These are phyloP conservation scores for Stylophora pistillata DNA, from an alignment of 64 coral and sea anemone genomes.

Conservation along the genomic window DNA sequence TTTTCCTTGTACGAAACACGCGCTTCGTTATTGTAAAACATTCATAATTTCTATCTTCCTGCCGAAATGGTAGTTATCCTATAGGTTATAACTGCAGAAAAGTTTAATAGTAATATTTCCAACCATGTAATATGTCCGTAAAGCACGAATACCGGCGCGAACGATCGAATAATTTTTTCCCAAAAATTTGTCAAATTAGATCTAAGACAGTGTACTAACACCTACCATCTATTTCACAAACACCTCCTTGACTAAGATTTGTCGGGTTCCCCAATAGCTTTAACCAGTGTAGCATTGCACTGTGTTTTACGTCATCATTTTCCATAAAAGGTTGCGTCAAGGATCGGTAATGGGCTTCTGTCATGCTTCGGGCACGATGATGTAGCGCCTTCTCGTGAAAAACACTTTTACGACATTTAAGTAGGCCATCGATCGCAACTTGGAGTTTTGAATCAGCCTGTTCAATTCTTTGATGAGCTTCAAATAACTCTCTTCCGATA, in stretches of 20 bases:
- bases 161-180: too few species aligned
- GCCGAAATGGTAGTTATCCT: too few species aligned
- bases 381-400: constrained; percentile 61
- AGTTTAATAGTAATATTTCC: too few species aligned
- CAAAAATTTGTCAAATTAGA: too few species aligned
- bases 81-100: too few species aligned
- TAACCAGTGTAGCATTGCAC: constrained; percentile 23
- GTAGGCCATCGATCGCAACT: constrained; percentile 48
- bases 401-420: constrained; percentile 64
- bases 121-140: too few species aligned
- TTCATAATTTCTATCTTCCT: too few species aligned
- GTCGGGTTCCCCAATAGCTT: background rate
- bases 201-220: too few species aligned
- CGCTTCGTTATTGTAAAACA: too few species aligned
- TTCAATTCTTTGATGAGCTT: constrained; percentile 53
- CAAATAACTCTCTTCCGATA: constrained; percentile 51
- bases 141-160: too few species aligned
- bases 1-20: too few species aligned
- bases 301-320: background rate
- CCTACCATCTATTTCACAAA: background rate
- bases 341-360: constrained; percentile 10
- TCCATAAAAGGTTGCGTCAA: too few species aligned
- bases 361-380: constrained; percentile 27
- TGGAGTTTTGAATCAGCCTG: constrained; percentile 40
- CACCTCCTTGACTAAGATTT: background rate